Evolutionary conservation across 2,888 invertebrate genomes (phyloP), one percentile per base, ranked within the genome.

Genomic region (Trilocha varians): DNA sequence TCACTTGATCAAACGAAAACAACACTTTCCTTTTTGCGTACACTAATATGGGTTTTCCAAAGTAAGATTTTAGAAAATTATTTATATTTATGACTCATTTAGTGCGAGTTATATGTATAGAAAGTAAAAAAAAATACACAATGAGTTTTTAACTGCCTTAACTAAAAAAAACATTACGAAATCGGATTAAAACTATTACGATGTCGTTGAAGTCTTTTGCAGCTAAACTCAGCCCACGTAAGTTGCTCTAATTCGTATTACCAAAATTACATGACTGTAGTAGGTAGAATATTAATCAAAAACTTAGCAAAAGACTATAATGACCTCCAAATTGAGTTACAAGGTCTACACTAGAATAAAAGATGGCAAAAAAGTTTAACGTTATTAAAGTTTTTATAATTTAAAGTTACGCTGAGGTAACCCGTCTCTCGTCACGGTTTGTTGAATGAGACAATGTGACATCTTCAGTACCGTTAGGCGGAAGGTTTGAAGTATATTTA

Each of bases 381-480:
- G 13, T 3, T 34, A 8, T 25, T 16, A 34, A n/a, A 36, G 32
- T 9, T 35, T 42, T 39, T 39, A 42, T 42, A 38, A 32, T 34
- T 3, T 17, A 45, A 52, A 48, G 37, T 32, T 40, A 42, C 36
- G 32, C 34, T 39, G 48, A 59, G 51, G 42, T 47, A 48, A 53
- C 52, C 43, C 52, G n/a, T n/a, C n/a, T n/a, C n/a, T n/a, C 39
- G 57, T 65, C 55, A 58, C 54, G 61, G 56, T 60, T 56, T 44
- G 55, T 48, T 48, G 48, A 45, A 39, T 42, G 37, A 40, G 39
- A 48, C 36, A 52, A n/a, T 52, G 53, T 54, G 55, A 57, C 60
- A 59, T 61, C 55, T 57, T 5, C 45, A 41, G 44, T 57, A 63
- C 61, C 53, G 64, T 63, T 63, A 62, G 46, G 52, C 25, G 1